phyloP scores from a whole-genome alignment of 2,888 invertebrate genomes.

The Zygaena filipendulae region DNA sequence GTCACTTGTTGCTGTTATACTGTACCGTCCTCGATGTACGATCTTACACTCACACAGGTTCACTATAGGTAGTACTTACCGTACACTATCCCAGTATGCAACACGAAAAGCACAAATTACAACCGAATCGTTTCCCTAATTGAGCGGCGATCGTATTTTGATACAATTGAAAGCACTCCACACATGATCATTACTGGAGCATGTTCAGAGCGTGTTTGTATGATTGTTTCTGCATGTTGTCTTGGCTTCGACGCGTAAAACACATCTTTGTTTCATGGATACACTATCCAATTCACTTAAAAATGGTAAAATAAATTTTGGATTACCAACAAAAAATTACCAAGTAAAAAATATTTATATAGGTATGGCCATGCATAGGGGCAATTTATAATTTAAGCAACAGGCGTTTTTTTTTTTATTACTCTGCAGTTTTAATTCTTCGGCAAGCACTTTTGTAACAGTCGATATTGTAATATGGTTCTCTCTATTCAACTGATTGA shows the following conservation, averaged over 20 bases:
- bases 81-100: constrained; percentile 27
- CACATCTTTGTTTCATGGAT: constrained; percentile 38
- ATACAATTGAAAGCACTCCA: constrained; percentile 35
- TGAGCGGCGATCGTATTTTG: no score
- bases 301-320: constrained; percentile 23
- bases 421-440: constrained; percentile 11
- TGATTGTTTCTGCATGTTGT: constrained; percentile 63
- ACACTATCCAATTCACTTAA: constrained; percentile 33
- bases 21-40: constrained; percentile 42
- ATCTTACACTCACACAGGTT: constrained; percentile 42
- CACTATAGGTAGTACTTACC: constrained; percentile 25
- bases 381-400: no score
- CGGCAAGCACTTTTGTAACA: constrained; percentile 5
- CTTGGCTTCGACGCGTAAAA: constrained; percentile 60
- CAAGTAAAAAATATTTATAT: no score
- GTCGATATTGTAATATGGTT: constrained; percentile 6
- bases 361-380: no score
- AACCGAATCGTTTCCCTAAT: no score
- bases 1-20: constrained; percentile 38
- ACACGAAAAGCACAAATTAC: constrained; percentile 26
- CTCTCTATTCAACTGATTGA: constrained; percentile 27
- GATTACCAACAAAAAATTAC: constrained; percentile 23
- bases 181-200: constrained; percentile 51
- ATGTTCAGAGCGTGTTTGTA: constrained; percentile 57
- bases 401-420: constrained; percentile 9